Evolutionary conservation across 2,888 invertebrate genomes (phyloP).

Genomic region (Cinara cedri): DNA sequence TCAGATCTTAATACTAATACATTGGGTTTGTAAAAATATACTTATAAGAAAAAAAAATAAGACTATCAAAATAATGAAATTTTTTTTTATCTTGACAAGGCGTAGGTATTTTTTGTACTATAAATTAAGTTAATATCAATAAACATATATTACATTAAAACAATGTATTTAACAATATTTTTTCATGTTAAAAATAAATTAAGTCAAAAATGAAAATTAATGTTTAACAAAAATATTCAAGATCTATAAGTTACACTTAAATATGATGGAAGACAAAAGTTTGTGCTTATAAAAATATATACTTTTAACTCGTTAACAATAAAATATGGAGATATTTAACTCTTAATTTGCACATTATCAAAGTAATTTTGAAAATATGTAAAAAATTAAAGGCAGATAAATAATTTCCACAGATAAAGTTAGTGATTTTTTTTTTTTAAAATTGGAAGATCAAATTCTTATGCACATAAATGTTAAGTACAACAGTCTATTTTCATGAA

Average conservation of each 20-base stretch:
- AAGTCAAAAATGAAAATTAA: neutral
- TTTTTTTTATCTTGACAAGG: neutral
- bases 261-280: slow-evolving; percentile 5
- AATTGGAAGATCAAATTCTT: slow-evolving; percentile 13
- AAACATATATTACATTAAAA: slow-evolving; percentile 2
- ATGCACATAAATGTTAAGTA: slow-evolving; percentile 5
- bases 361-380: neutral
- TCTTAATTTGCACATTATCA: neutral
- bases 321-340: neutral
- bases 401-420: neutral
- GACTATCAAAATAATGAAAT: slow-evolving; percentile 8
- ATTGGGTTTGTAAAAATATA: neutral
- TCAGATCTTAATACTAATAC: slow-evolving; percentile 12
- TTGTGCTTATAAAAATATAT: neutral
- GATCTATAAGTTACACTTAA: neutral
- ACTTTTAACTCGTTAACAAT: neutral
- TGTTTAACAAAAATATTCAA: neutral
- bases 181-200: slow-evolving; percentile 8
- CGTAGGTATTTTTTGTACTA: slow-evolving; percentile 10
- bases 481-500: slow-evolving; percentile 1
- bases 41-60: neutral
- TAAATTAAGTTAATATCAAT: slow-evolving; percentile 2
- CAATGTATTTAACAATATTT: neutral
- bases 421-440: neutral
- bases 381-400: neutral